Base-by-base conservation (phyloP, 2,113 vertebrate genomes). In the Mus pahari region DNA sequence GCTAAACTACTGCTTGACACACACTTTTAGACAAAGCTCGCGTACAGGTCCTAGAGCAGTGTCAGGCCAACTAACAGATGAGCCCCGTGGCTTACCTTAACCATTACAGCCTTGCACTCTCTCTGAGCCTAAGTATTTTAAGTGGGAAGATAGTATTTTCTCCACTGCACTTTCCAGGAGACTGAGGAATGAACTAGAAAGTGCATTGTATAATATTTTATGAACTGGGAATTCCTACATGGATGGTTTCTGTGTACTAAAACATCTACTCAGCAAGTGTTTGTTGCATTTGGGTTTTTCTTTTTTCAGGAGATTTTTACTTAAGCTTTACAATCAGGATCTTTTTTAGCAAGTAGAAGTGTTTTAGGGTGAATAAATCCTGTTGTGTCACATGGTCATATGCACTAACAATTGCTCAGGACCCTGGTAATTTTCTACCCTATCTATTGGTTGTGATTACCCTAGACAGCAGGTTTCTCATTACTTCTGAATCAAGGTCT, bases 351-450 rank as follows among this genome's bases (percentile, higher is more conserved):
- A 42, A 79, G 10, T 70, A 24, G 83, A 90, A 74, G 19, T 17
- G 60, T 86, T 89, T 78, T 89, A 31, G 26, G 16, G 12, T 89
- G n/a, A 93, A 60, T 83, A 3, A 79, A 90, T 93, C 77, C 16
- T 84, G 7, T 96, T 28, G 89, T 75, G 33, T 96, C 60, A 70
- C 77, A 73, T 94, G 64, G 16, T 74, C 96, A 73, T 92, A 66
- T 93, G 10, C 53, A 88, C 71, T 33, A 64, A 77, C 96, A 31
- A 94, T 84, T 5, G 4, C 45, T 79, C 8, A 84, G 95, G 90
- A 95, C 66, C 96, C 84, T 94, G 55, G n/a, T 97, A 97, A 95
- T 93, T 97, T 96, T 94, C 55, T 90, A 17, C 70, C 97, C 11
- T 78, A 64, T 89, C 19, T 71, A 58, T 89, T 94, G 36, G 94